Evolutionary conservation across 2,888 invertebrate genomes (phyloP).

Genomic region (Nezara viridula): DNA sequence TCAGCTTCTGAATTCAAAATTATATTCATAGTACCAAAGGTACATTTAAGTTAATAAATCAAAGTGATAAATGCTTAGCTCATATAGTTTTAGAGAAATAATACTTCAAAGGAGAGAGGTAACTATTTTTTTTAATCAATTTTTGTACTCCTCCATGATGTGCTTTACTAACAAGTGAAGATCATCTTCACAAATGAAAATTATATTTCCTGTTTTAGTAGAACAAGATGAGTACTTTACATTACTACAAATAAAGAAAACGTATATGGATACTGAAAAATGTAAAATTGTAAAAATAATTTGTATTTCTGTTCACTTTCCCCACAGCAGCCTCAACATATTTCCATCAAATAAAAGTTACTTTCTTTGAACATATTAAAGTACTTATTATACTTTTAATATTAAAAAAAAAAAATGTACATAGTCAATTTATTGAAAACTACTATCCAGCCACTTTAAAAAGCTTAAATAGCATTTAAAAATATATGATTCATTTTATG

Average conservation of each 20-base stretch:
- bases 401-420: background rate
- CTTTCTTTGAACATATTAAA: background rate
- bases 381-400: background rate
- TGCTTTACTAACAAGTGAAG: background rate
- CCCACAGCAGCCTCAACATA: background rate
- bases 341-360: background rate
- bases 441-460: background rate
- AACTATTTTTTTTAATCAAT: background rate
- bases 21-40: background rate
- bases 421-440: background rate
- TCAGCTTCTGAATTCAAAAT: background rate
- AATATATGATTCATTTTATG: background rate
- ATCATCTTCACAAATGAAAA: background rate
- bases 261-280: background rate
- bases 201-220: background rate
- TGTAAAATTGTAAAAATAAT: background rate
- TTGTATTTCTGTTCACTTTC: background rate
- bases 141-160: background rate
- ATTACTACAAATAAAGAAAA: background rate
- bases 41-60: background rate
- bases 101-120: background rate
- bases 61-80: background rate
- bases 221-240: background rate
- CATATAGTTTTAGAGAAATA: background rate
- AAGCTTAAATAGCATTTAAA: slow-evolving; percentile 35